Conservation (phyloP, 1,140 invertebrate species). For the Neodiprion lecontei region DNA sequence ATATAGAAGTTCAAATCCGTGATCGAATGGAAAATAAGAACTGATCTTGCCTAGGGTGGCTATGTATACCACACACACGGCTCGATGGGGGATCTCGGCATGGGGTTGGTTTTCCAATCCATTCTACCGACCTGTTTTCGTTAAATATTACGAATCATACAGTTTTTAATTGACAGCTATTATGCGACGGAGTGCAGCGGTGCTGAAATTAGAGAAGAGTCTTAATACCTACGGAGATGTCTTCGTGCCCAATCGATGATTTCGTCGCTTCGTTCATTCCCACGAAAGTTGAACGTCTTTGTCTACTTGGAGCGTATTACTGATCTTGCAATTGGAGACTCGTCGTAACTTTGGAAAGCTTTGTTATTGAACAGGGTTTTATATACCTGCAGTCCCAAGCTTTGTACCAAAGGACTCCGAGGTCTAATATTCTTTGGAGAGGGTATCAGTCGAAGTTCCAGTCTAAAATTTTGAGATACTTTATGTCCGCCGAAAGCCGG, state of each 20-base stretch:
- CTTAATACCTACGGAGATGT: no score
- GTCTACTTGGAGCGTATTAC: no score
- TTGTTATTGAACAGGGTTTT: neutral
- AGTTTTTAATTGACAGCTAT: slow-evolving; percentile 26
- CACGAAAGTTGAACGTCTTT: no score
- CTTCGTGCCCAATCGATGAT: no score
- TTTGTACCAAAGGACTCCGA: neutral
- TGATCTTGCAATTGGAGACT: no score
- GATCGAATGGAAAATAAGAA: neutral
- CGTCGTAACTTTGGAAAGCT: no score
- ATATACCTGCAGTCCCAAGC: neutral
- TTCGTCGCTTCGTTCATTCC: no score
- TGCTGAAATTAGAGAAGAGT: slow-evolving; percentile 21
- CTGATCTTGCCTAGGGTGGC: neutral
- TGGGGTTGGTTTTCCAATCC: neutral
- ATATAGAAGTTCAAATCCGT: neutral
- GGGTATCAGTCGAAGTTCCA: neutral
- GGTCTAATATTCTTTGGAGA: neutral
- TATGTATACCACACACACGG: neutral
- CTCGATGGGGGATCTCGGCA: slow-evolving; percentile 16
- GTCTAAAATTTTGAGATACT: neutral
- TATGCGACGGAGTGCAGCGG: slow-evolving; percentile 18
- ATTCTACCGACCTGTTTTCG: neutral
- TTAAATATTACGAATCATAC: slow-evolving; percentile 29
- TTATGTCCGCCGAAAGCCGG: neutral